phyloP scores from a whole-genome alignment of 2,113 vertebrate genomes.

The Ophthalmolycus amberensis region DNA sequence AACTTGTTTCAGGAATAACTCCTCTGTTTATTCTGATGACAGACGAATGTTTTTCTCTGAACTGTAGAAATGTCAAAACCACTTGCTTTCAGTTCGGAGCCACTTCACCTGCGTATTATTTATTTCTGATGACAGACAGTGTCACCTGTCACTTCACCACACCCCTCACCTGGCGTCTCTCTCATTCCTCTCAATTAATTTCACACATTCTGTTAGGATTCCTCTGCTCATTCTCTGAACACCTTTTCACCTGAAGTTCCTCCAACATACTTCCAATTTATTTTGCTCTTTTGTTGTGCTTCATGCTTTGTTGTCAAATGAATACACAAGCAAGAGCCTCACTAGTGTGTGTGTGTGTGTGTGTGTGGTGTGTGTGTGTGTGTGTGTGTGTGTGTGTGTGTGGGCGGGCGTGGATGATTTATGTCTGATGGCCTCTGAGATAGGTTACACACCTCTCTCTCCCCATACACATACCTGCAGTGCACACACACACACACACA shows the following conservation, averaged over 20 bases:
- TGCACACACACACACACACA: too few species aligned
- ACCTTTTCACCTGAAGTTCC: neutral
- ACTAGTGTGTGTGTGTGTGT: neutral
- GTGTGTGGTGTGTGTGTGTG: too few species aligned
- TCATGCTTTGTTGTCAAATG: neutral
- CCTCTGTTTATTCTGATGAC: constrained; percentile 1
- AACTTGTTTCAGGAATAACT: constrained; percentile 48
- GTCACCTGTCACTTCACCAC: constrained; percentile 37
- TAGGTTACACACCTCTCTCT: neutral
- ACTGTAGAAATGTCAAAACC: constrained; percentile 6
- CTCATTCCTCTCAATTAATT: constrained; percentile 2
- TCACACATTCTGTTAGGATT: constrained; percentile 12
- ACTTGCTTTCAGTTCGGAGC: neutral
- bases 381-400: neutral
- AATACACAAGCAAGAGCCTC: neutral
- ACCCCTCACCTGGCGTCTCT: constrained; percentile 19
- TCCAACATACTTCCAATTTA: neutral
- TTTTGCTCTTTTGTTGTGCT: neutral
- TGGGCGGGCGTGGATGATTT: neutral
- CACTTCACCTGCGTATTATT: constrained; percentile 17
- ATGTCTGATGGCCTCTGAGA: neutral
- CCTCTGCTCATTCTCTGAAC: neutral
- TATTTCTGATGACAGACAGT: constrained; percentile 35
- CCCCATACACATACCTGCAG: neutral
- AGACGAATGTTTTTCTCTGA: neutral